Evolutionary conservation across 1,140 invertebrate genomes (phyloP), one percentile per base, ranked within the genome.

Genomic region (Rhagoletis pomonella): DNA sequence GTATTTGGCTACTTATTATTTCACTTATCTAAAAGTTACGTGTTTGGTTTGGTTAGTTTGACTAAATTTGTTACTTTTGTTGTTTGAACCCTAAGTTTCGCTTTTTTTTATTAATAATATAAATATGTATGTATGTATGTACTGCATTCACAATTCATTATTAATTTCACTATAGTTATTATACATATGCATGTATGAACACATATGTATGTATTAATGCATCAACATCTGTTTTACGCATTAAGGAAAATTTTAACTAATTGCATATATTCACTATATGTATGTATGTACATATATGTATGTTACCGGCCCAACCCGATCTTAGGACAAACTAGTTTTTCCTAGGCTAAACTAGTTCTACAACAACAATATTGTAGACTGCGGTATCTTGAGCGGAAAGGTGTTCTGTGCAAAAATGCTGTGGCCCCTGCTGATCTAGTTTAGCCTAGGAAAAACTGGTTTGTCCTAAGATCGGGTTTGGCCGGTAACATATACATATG

Each of bases 1-100:
- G 67, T 58, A 67, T 50, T 47, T 69, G 9, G 17, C 6, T 29
- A 62, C 29, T 65, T 65, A 12, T 65, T 29, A 73, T 4, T 62
- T 77, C 29, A 77, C 39, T 77, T 65, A 9, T 86, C 55, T 55
- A 50, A 29, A 29, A 81, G n/a, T 81, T 81, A 47, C 73, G 60
- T 14, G 12, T 62, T 62, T n/a, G n/a, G 91, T 91, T 91, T 91
- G 91, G 91, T 91, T 91, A 92, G 91, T 91, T 91, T 91, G 91
- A 91, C 91, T 91, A 91, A 87, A 87, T 87, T 87, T 87, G 86
- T 87, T 89, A 84, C 88, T 50, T 47, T 50, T 62, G 50, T 81
- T 55, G 50, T 86, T 86, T 86, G 58, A 62, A 62, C 60, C 84
- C 60, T 86, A 86, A 62, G 60, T 86, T 88, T 86, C 84, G 73